Conservation (phyloP, 2,888 invertebrate species). For the Stictocephala bisonia region DNA sequence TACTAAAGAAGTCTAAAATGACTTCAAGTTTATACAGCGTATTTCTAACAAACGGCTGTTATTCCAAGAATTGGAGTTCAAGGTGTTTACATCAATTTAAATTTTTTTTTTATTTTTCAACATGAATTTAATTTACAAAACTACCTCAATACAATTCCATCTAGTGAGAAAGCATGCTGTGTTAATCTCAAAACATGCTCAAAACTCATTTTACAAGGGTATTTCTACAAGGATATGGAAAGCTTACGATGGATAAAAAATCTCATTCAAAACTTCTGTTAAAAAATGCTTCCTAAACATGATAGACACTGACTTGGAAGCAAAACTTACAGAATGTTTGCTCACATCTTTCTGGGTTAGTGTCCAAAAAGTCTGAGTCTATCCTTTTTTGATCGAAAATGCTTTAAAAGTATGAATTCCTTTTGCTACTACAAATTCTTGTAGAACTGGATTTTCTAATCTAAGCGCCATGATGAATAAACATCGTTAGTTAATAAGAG, state of each 20-base stretch:
- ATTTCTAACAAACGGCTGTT: no score
- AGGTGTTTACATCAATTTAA: no score
- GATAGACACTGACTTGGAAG: not conserved
- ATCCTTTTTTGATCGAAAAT: not conserved
- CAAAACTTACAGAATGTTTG: not conserved
- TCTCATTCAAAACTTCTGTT: not conserved
- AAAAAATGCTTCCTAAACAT: not conserved
- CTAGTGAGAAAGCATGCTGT: not conserved
- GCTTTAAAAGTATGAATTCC: not conserved
- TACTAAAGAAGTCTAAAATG: no score
- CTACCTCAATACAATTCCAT: slow-evolving; percentile 5
- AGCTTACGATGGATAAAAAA: not conserved
- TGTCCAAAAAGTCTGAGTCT: not conserved
- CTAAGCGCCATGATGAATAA: not conserved
- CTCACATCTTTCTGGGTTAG: not conserved
- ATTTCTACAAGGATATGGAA: not conserved
- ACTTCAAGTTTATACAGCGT: no score
- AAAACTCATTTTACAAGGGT: not conserved
- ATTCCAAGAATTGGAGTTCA: no score
- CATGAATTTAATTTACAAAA: no score
- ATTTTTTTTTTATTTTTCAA: no score
- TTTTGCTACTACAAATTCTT: not conserved
- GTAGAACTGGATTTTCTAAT: not conserved
- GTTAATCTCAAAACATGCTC: not conserved
- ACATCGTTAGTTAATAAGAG: not conserved